Evolutionary conservation across 2,113 vertebrate genomes (phyloP).

Genomic region (Mesocricetus auratus): DNA sequence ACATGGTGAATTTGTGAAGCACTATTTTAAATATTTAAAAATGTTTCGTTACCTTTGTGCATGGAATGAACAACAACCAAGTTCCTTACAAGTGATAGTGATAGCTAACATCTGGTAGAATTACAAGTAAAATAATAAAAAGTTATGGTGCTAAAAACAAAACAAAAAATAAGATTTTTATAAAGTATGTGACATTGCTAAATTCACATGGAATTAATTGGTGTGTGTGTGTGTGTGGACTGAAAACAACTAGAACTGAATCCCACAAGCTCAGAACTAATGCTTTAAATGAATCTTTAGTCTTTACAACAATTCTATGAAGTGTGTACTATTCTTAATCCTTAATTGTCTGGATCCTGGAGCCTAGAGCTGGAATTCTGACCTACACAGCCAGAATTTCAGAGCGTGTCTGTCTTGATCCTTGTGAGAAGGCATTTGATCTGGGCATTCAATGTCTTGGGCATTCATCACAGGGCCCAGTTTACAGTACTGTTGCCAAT

Average conservation of each 20-base stretch:
- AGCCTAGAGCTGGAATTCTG: background rate
- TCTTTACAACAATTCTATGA: background rate
- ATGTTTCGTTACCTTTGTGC: constrained; percentile 36
- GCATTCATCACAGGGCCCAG: background rate
- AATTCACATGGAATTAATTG: background rate
- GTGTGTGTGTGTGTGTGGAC: background rate
- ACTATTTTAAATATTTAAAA: constrained; percentile 56
- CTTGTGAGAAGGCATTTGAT: background rate
- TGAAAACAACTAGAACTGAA: background rate
- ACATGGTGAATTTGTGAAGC: constrained; percentile 29
- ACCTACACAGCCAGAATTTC: background rate
- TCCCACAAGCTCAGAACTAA: background rate
- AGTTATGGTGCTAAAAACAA: background rate
- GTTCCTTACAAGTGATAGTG: constrained; percentile 1
- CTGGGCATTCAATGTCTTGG: too few species aligned
- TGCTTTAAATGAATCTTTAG: constrained; percentile 24
- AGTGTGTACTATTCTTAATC: background rate
- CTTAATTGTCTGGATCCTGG: background rate
- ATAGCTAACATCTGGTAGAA: background rate
- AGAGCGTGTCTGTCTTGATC: background rate
- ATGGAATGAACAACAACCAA: constrained; percentile 7
- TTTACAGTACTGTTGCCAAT: background rate
- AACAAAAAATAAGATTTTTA: constrained; percentile 30
- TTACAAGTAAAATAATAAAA: background rate
- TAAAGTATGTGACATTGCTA: constrained; percentile 6